These are phyloP conservation scores for Vulpes ferrilata DNA, from an alignment of 2,113 vertebrate genomes.

Conservation along the genomic window DNA sequence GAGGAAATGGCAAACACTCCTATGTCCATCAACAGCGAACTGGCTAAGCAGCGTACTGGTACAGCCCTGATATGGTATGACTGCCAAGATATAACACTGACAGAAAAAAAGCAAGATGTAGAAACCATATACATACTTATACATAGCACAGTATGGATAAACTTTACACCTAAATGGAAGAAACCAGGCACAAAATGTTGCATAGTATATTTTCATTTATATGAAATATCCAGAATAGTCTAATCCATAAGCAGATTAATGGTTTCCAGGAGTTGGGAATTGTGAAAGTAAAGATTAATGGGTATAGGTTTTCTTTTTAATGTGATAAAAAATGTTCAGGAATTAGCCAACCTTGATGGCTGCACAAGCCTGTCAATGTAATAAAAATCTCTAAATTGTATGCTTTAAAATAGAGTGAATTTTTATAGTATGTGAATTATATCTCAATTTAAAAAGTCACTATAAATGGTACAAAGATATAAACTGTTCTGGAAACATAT, in stretches of 20 bases:
- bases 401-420: background rate
- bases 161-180: background rate
- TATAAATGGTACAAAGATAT: background rate
- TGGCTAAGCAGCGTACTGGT: background rate
- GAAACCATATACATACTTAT: background rate
- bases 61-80: background rate
- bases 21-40: background rate
- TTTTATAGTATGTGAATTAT: background rate
- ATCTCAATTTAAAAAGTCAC: background rate
- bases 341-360: background rate
- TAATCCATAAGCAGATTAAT: background rate
- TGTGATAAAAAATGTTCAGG: background rate
- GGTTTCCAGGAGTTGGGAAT: background rate
- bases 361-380: background rate
- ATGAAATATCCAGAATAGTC: background rate
- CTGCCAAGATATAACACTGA: background rate
- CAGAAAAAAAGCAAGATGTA: background rate
- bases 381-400: background rate
- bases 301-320: background rate
- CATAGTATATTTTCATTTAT: background rate
- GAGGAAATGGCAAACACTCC: background rate
- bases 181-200: background rate
- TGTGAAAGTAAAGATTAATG: background rate
- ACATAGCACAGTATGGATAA: background rate
- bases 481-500: background rate